Evolutionary conservation across 2,888 invertebrate genomes (phyloP).

Genomic region (Pheosia gnoma): DNA sequence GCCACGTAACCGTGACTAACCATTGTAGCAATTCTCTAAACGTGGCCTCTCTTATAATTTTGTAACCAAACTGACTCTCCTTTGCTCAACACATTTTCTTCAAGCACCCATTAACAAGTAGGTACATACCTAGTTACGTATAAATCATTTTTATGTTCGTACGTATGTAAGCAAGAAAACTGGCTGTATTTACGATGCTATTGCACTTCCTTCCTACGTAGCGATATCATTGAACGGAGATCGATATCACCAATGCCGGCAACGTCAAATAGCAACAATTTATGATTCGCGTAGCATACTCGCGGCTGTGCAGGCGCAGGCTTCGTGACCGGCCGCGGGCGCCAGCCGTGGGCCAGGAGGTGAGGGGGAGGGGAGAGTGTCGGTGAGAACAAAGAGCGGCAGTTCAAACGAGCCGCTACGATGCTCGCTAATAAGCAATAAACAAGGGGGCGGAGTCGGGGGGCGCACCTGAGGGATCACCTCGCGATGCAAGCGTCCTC

Average conservation of each 20-base stretch:
- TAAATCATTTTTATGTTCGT: neutral
- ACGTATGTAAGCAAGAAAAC: conserved; percentile 33
- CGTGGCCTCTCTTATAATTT: too few relatives aligned
- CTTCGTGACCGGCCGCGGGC: conserved; percentile 70
- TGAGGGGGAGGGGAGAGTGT: conserved; percentile 46
- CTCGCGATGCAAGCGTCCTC: conserved; percentile 55
- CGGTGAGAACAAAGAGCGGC: conserved; percentile 81
- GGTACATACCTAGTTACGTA: too few relatives aligned
- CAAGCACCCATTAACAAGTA: too few relatives aligned
- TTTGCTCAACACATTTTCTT: too few relatives aligned
- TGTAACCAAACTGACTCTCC: too few relatives aligned
- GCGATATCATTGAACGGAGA: conserved; percentile 74
- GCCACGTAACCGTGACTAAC: too few relatives aligned
- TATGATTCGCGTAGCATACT: conserved; percentile 77
- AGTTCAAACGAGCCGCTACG: conserved; percentile 80
- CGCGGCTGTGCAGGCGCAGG: conserved; percentile 56
- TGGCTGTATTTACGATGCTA: conserved; percentile 49
- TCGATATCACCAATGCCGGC: conserved; percentile 76
- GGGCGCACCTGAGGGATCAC: conserved; percentile 81
- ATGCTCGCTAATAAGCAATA: conserved; percentile 82
- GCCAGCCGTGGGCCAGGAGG: conserved; percentile 30
- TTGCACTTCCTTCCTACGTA: conserved; percentile 72
- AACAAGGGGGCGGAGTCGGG: conserved; percentile 81
- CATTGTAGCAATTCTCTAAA: too few relatives aligned
- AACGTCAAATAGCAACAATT: conserved; percentile 82